A percentile compares a stretch with the other conserved stretches of the same genome.
These are phyloP conservation scores for Ophonus ardosiacus DNA, from an alignment of 2,888 invertebrate genomes.

Conservation along the genomic window DNA sequence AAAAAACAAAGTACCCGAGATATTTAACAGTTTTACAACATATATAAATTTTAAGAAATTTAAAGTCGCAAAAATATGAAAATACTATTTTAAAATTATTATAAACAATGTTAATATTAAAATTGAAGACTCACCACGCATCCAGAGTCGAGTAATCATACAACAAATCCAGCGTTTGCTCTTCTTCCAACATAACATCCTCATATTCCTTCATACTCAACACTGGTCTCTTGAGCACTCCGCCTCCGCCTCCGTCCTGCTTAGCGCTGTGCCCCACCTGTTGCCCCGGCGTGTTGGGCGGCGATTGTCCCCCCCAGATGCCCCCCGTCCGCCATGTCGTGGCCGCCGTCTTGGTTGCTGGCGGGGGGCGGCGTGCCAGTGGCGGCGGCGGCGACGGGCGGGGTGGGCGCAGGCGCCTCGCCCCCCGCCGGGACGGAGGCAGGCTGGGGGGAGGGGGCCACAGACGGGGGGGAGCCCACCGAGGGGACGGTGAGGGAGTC, in stretches of 20 bases:
- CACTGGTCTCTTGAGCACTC: slow-evolving; percentile 83
- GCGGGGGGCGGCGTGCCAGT: slow-evolving; percentile 51
- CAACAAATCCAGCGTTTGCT: slow-evolving; percentile 87
- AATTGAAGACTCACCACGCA: slow-evolving; percentile 83
- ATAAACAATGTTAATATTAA: too few relatives aligned
- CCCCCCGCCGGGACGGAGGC: slow-evolving; percentile 83
- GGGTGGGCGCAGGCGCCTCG: slow-evolving; percentile 80
- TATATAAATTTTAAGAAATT: too few relatives aligned
- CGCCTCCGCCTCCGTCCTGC: too few relatives aligned
- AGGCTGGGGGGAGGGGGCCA: slow-evolving; percentile 83
- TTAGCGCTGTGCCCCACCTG: neutral
- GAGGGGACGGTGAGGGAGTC: slow-evolving; percentile 78
- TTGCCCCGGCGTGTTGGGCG: slow-evolving; percentile 46
- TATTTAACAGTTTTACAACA: too few relatives aligned
- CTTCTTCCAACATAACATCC: slow-evolving; percentile 88
- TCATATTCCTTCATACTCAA: slow-evolving; percentile 89
- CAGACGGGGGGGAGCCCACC: slow-evolving; percentile 76
- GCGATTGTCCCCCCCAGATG: neutral
- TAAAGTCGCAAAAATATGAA: too few relatives aligned
- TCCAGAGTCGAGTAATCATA: slow-evolving; percentile 93
- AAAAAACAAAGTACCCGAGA: too few relatives aligned
- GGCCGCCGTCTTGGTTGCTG: slow-evolving; percentile 18
- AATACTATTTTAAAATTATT: too few relatives aligned
- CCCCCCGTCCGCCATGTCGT: neutral
- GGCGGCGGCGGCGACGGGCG: slow-evolving; percentile 69